Base-by-base conservation (phyloP, 2,797 vertebrate species). In the Melanotaenia boesemani region DNA sequence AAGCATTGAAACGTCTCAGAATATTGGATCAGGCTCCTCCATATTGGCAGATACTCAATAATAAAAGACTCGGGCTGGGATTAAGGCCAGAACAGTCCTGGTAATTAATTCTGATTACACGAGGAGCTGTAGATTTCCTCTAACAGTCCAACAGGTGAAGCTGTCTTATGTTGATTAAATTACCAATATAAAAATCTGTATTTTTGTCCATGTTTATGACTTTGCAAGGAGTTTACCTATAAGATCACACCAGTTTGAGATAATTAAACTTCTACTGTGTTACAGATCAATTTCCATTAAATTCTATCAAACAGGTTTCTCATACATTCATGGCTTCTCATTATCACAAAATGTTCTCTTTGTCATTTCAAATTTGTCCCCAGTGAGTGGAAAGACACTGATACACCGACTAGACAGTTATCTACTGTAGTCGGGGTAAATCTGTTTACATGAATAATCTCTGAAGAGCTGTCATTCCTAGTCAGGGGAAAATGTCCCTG, bases 391-490 rank as follows among this genome's bases (percentile, higher is more conserved):
- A 70, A 6, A 52, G n/a, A 36, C 67, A 71, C 8, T 67, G 79
- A 81, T 60, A 7, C 58, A 30, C 58, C 46, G 59, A 61, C 32
- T 10, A 9, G 69, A 64, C 61, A 52, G 64, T 22, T 46, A 11
- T 75, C 74, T 39, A 67, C 75, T 75, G 78, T 76, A 72, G 77
- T 67, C 30, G 76, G 70, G 74, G 77, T 69, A 79, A 81, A 77
- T 86, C 70, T 88, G 81, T 86, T 85, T 78, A 85, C 79, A 85
- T 73, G 70, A 79, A 65, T 79, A 79, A 83, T 86, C 66, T 84
- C 54, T 72, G 72, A 71, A 66, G 73, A 72, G 68, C 68, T 57
- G 74, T 86, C 78, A 63, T 68, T 57, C 54, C 5, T 26, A 67
- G 71, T 71, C 30, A 32, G 52, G 36, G 63, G 58, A 67, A 80